phyloP scores from a whole-genome alignment of 2,888 invertebrate genomes.

The Tenodera sinensis region DNA sequence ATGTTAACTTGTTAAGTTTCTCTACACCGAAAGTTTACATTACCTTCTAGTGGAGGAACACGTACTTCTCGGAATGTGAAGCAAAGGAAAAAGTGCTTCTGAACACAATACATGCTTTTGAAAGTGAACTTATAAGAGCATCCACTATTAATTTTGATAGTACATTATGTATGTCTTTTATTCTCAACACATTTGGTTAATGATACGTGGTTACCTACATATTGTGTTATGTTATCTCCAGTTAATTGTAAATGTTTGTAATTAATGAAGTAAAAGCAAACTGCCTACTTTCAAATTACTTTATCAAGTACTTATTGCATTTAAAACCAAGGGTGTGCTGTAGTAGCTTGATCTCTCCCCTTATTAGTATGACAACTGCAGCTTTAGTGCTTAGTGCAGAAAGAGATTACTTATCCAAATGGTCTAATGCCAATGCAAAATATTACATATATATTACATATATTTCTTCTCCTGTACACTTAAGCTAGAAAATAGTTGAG shows the following conservation, averaged over 20 bases:
- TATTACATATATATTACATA: too few relatives aligned
- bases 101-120: not conserved
- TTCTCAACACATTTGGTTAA: not conserved
- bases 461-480: too few relatives aligned
- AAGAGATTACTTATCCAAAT: too few relatives aligned
- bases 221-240: constrained; percentile 20
- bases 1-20: not conserved
- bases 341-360: not conserved
- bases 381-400: too few relatives aligned
- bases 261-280: constrained; percentile 26
- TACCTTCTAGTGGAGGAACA: not conserved
- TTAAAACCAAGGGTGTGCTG: not conserved
- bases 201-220: not conserved
- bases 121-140: not conserved
- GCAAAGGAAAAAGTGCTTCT: not conserved
- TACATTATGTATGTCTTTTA: constrained; percentile 1
- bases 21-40: not conserved
- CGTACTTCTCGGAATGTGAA: not conserved
- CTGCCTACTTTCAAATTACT: constrained; percentile 10
- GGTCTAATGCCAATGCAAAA: too few relatives aligned
- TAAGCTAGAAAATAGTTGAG: too few relatives aligned
- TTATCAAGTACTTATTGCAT: not conserved
- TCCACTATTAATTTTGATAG: constrained; percentile 17
- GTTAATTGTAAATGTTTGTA: constrained; percentile 32
- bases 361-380: too few relatives aligned